A percentile compares a stretch with the other conserved stretches of the same genome.
Conservation (phyloP, 2,113 vertebrate genomes). For the Chaetodon trifascialis region DNA sequence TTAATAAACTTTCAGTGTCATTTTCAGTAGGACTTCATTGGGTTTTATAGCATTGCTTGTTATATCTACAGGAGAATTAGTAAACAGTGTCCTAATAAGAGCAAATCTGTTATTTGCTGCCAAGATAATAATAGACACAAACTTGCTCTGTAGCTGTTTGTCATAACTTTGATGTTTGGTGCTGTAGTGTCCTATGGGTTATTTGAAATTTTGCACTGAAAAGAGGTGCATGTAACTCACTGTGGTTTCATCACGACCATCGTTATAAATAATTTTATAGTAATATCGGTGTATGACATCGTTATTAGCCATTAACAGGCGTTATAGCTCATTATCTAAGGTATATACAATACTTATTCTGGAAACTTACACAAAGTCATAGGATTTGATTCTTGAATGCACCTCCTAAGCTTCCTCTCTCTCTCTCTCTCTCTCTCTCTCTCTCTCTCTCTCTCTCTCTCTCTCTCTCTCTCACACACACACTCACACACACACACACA, state of each 20-base stretch:
- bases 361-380: neutral
- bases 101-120: neutral
- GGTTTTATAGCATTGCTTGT: neutral
- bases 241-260: neutral
- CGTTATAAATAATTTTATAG: neutral
- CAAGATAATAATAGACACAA: no score
- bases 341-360: neutral
- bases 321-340: neutral
- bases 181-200: neutral
- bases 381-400: neutral
- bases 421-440: no score
- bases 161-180: neutral
- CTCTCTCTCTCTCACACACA: conserved; percentile 24
- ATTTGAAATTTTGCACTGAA: neutral
- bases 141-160: no score
- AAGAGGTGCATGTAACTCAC: neutral
- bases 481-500: conserved; percentile 2
- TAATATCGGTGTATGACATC: neutral
- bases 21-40: neutral
- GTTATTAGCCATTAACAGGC: neutral
- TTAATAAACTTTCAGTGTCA: neutral
- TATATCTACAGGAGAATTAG: neutral
- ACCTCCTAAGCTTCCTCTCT: neutral
- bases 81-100: neutral
- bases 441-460: no score